Evolutionary conservation across 2,888 invertebrate genomes (phyloP).

Genomic region (Epirrita christyi): DNA sequence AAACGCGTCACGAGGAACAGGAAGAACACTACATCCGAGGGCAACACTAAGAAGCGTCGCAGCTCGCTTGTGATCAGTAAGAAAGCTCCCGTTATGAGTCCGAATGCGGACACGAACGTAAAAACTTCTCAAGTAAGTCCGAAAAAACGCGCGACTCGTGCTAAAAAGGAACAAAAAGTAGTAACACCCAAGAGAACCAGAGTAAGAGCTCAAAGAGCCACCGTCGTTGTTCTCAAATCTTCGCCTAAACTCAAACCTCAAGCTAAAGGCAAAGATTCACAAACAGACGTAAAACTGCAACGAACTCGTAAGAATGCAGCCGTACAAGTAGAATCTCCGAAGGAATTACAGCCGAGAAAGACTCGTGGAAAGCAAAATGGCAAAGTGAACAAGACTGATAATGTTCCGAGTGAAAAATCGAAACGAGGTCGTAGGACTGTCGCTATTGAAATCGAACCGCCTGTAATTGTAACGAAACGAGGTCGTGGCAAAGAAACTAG

Average conservation of each 20-base stretch:
- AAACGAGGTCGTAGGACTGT: constrained; percentile 37
- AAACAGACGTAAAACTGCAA: constrained; percentile 25
- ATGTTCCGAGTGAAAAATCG: constrained; percentile 18
- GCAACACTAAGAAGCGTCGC: constrained; percentile 41
- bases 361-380: constrained; percentile 26
- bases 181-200: constrained; percentile 53
- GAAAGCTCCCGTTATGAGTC: constrained; percentile 51
- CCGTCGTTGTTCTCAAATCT: constrained; percentile 50
- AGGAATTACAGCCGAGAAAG: constrained; percentile 39
- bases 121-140: constrained; percentile 34
- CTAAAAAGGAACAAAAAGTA: constrained; percentile 33
- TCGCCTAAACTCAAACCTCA: constrained; percentile 56
- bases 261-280: constrained; percentile 7
- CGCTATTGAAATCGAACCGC: constrained; percentile 18
- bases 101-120: constrained; percentile 21
- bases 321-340: constrained; percentile 41
- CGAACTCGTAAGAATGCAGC: constrained; percentile 37
- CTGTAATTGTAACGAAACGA: constrained; percentile 23
- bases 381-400: constrained; percentile 35
- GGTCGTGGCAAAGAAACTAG: constrained; percentile 10
- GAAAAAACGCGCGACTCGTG: constrained; percentile 42
- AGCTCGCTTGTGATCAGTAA: constrained; percentile 56
- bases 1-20: constrained; percentile 41
- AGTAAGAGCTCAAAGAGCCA: constrained; percentile 44
- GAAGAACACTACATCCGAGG: constrained; percentile 24